phyloP scores from a whole-genome alignment of 2,113 vertebrate species.

The Ceyx melanurus region DNA sequence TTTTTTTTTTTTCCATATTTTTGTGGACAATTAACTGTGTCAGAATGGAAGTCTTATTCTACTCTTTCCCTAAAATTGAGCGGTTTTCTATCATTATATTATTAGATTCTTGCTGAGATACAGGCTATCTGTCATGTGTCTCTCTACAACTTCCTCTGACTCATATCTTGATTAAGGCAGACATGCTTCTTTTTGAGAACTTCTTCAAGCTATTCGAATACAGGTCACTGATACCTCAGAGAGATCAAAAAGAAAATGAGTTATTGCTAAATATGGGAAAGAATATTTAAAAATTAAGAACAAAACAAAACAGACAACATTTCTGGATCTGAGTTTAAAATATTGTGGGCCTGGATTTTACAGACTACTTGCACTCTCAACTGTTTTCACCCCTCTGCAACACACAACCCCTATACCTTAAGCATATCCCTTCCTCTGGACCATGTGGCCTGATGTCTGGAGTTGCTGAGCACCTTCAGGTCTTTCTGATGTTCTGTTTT shows the following conservation, averaged over 20 bases:
- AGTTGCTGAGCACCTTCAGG: background rate
- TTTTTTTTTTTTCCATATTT: background rate
- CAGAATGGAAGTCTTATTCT: background rate
- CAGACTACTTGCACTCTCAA: background rate
- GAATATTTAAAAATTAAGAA: background rate
- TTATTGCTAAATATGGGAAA: background rate
- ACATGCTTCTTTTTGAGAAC: background rate
- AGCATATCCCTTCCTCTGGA: background rate
- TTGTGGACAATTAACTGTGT: background rate
- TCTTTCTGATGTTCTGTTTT: background rate
- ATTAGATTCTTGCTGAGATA: background rate
- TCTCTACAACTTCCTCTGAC: background rate
- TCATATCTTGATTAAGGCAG: background rate
- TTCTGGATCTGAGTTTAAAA: background rate
- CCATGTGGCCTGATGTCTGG: background rate
- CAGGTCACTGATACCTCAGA: background rate
- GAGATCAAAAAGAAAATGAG: background rate
- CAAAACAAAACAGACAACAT: background rate
- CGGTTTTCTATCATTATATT: background rate
- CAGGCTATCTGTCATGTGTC: background rate
- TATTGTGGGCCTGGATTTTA: background rate
- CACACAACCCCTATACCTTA: background rate
- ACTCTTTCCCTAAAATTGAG: background rate
- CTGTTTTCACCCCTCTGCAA: background rate
- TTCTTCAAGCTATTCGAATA: background rate